Evolutionary conservation across 2,888 invertebrate genomes (phyloP).

Genomic region (Agrotis puta): DNA sequence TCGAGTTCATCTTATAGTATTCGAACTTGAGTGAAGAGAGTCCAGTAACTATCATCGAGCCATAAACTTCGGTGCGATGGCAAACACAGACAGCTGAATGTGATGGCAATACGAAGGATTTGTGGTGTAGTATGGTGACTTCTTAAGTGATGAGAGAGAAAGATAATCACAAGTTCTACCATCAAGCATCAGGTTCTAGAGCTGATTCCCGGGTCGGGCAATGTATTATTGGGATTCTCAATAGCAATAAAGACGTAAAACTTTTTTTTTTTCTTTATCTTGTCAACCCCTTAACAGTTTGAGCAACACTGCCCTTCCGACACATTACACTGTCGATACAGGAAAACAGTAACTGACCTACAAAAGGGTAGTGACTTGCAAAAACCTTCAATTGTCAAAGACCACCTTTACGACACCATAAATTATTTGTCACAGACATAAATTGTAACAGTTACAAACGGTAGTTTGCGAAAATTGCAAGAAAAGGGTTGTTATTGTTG

Average conservation of each 20-base stretch:
- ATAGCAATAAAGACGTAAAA: no score
- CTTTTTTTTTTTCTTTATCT: neutral
- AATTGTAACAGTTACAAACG: constrained; percentile 84
- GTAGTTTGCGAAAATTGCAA: constrained; percentile 83
- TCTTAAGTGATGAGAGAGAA: neutral
- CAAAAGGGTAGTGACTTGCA: constrained; percentile 88
- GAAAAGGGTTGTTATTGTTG: constrained; percentile 81
- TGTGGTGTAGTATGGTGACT: neutral
- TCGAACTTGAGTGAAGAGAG: neutral
- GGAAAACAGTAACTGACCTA: constrained; percentile 84
- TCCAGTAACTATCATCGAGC: neutral
- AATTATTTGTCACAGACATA: constrained; percentile 80
- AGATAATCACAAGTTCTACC: no score
- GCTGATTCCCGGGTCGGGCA: no score
- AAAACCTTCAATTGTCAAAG: constrained; percentile 75
- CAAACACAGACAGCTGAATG: neutral
- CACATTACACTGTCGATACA: constrained; percentile 75
- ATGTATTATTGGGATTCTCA: no score
- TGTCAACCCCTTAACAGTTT: constrained; percentile 64
- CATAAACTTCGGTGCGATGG: neutral
- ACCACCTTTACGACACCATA: constrained; percentile 87
- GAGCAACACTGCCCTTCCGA: constrained; percentile 69
- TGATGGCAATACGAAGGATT: neutral
- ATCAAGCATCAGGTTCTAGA: no score
- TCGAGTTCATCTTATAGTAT: neutral